These are phyloP conservation scores for Enteromius trimaculatus DNA, from an alignment of 2,797 vertebrate species.

Conservation along the genomic window DNA sequence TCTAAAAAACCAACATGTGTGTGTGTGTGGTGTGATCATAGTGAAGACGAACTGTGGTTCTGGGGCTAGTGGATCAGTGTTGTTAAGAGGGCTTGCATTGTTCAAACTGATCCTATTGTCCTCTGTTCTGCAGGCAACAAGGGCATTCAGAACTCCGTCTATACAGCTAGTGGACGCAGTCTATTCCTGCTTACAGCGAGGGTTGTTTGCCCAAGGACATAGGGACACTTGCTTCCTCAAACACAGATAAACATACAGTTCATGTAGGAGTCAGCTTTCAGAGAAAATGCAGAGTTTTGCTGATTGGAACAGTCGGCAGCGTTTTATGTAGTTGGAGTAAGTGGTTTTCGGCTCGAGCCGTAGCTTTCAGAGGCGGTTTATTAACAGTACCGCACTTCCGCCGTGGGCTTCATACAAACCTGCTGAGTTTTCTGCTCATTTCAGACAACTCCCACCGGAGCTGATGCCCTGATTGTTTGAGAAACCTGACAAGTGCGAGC, in stretches of 20 bases:
- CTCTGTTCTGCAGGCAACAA: conserved; percentile 48
- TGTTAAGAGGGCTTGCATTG: conserved; percentile 45
- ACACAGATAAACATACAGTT: conserved; percentile 12
- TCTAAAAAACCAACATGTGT: neutral
- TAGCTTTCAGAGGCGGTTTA: conserved; percentile 41
- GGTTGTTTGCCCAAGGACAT: conserved; percentile 41
- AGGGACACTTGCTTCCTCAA: conserved; percentile 21
- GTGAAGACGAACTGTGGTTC: conserved; percentile 15
- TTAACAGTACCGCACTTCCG: conserved; percentile 20
- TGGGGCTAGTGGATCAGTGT: conserved; percentile 36
- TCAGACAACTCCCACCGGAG: conserved; percentile 53
- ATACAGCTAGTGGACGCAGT: conserved; percentile 40
- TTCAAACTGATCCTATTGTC: conserved; percentile 47
- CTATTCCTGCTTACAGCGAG: conserved; percentile 36
- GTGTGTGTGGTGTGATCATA: conserved; percentile 15
- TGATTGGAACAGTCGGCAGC: conserved; percentile 25
- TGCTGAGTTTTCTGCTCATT: conserved; percentile 54
- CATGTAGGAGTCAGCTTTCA: conserved; percentile 29
- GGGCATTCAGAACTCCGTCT: conserved; percentile 50
- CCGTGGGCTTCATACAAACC: conserved; percentile 38
- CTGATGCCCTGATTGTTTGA: conserved; percentile 59
- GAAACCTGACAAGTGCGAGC: conserved; percentile 61
- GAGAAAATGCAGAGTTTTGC: neutral
- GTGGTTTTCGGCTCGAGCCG: neutral
- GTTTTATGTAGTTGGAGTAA: conserved; percentile 5